These are phyloP conservation scores for Xylota sylvarum DNA, from an alignment of 2,888 invertebrate genomes.

Conservation along the genomic window DNA sequence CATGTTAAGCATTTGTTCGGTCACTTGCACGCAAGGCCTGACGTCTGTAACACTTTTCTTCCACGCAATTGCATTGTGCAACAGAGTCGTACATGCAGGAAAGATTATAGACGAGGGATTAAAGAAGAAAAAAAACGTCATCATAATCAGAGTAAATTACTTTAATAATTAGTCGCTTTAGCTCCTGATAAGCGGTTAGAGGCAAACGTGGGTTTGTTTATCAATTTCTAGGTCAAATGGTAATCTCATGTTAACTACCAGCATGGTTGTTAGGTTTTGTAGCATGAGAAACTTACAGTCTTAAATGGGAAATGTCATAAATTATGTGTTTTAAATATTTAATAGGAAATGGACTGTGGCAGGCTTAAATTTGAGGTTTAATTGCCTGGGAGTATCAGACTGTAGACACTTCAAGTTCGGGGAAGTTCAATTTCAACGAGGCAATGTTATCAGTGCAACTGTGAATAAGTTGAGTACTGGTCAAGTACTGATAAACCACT, in stretches of 20 bases:
- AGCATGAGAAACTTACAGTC: neutral
- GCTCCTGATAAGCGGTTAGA: neutral
- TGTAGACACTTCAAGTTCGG: neutral
- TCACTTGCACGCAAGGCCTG: neutral
- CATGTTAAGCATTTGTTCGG: neutral
- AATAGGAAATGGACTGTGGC: neutral
- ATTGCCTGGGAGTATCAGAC: neutral
- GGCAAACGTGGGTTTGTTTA: conserved; percentile 1
- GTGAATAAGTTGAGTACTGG: neutral
- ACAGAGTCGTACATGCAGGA: neutral
- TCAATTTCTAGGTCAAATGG: conserved; percentile 25
- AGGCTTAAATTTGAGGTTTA: neutral
- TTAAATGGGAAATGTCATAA: neutral
- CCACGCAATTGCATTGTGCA: conserved; percentile 32
- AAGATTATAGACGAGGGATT: neutral
- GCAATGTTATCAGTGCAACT: conserved; percentile 3
- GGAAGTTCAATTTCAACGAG: neutral
- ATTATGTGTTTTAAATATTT: neutral
- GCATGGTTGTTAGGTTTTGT: neutral
- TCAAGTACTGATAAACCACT: neutral
- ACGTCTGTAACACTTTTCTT: conserved; percentile 12
- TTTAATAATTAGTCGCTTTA: conserved; percentile 38
- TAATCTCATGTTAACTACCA: conserved; percentile 1
- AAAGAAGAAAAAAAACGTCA: neutral
- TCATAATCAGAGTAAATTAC: conserved; percentile 26